Conservation (phyloP, 2,888 invertebrate genomes). For the Scaeva pyrastri region DNA sequence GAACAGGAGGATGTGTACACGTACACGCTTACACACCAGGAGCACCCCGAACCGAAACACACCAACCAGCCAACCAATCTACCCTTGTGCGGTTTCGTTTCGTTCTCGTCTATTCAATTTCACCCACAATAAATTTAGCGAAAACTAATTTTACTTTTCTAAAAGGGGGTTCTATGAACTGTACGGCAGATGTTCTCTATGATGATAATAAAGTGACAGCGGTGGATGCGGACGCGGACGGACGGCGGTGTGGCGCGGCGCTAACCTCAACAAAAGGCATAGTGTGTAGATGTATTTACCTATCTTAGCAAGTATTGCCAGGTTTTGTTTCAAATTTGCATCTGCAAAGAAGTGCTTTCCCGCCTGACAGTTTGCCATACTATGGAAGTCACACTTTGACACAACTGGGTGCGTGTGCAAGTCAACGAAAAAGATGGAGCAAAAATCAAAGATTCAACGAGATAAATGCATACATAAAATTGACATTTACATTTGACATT, state of each 20-base stretch:
- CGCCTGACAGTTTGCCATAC: too few species aligned
- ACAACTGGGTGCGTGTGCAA: too few species aligned
- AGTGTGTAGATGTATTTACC: background rate
- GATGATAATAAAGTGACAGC: constrained; percentile 61
- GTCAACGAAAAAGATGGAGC: too few species aligned
- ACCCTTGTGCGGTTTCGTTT: constrained; percentile 42
- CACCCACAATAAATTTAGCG: constrained; percentile 74
- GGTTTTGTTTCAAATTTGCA: background rate
- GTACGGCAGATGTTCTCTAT: constrained; percentile 57
- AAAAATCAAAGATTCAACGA: too few species aligned
- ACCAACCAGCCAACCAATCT: constrained; percentile 30
- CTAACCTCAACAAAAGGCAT: constrained; percentile 50
- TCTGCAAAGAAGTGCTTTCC: too few species aligned
- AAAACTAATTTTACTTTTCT: constrained; percentile 64
- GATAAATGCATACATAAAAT: too few species aligned
- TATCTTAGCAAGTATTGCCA: constrained; percentile 22
- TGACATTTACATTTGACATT: too few species aligned
- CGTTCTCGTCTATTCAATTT: constrained; percentile 61
- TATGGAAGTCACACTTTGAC: too few species aligned
- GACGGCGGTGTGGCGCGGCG: background rate
- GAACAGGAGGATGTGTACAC: background rate
- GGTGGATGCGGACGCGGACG: too few species aligned
- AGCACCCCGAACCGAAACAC: background rate
- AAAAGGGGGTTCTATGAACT: constrained; percentile 44
- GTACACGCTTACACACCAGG: background rate